Evolutionary conservation across 1,140 invertebrate species (phyloP), one percentile per base, ranked within the genome.

Genomic region (Asobara japonica): DNA sequence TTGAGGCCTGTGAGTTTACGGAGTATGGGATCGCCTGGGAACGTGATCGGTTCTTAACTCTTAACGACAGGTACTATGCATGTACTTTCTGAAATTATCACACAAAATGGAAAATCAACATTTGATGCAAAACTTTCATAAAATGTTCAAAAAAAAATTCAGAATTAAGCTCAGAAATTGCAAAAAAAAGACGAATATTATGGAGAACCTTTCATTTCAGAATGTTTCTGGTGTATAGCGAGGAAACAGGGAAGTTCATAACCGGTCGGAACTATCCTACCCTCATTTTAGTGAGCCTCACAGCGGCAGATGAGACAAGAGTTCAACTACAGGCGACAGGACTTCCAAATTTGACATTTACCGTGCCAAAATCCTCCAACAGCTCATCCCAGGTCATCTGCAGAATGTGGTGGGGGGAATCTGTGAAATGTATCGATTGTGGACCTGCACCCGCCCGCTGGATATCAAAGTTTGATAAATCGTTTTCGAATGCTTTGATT

Each of bases 341-440:
- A 60, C 82, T 85, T 79, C 68, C 80, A 38, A 69, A 61, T 13
- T 72, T 84, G 22, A 67, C 77, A 16, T 83, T 86, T 31, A 41
- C 68, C 5, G 56, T 84, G 11, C 79, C 82, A 1, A 25, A 75
- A 38, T 51, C 13, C 8, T 38, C 22, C 0, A 65, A 76, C 56
- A 48, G 67, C 6, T 61, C 33, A 38, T 60, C 73, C 75, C 65
- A 76, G 64, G 60, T 78, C 8, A 68, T 78, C 6, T 83, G 80
- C 41, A 72, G 69, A 3, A 77, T 84, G 77, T 84, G 83, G 82
- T 82, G 74, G 64, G 79, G 77, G 3, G 83, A 85, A 72, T 65
- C 74, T 20, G 48, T 86, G 0, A 77, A 81, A 22, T 82, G 83
- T 68, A 78, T 84, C 25, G 86, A 88, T 77, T 88, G 86, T 73